Conservation (phyloP, 2,113 vertebrate genomes). For the Calonectris borealis region DNA sequence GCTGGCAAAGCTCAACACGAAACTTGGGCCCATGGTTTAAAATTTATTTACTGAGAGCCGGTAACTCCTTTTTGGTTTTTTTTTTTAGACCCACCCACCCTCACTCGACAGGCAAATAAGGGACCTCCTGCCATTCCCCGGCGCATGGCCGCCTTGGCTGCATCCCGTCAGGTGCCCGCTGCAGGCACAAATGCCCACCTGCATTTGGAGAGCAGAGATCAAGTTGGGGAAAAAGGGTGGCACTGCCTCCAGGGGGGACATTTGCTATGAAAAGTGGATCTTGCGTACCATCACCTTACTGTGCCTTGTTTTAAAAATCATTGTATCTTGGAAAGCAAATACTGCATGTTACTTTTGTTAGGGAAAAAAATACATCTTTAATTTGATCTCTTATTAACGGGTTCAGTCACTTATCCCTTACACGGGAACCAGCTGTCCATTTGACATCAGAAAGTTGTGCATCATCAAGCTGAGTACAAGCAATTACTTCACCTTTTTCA, state of each 20-base stretch:
- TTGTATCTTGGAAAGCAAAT: background rate
- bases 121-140: accelerated
- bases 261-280: background rate
- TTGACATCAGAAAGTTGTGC: background rate
- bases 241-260: background rate
- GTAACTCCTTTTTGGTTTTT: background rate
- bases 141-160: accelerated
- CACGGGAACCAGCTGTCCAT: background rate
- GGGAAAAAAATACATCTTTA: background rate
- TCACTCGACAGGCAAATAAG: background rate
- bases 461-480: background rate
- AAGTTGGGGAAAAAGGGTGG: background rate
- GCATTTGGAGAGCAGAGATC: background rate
- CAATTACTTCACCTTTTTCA: background rate
- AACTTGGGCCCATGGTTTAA: background rate
- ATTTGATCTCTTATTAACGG: background rate
- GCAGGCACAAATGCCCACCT: background rate
- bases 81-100: background rate
- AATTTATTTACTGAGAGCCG: background rate
- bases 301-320: background rate
- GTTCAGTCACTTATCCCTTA: background rate
- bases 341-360: background rate
- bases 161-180: background rate
- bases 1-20: background rate
- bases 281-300: background rate